Conservation (phyloP, 2,888 invertebrate genomes). For the Perithous albicinctus region DNA sequence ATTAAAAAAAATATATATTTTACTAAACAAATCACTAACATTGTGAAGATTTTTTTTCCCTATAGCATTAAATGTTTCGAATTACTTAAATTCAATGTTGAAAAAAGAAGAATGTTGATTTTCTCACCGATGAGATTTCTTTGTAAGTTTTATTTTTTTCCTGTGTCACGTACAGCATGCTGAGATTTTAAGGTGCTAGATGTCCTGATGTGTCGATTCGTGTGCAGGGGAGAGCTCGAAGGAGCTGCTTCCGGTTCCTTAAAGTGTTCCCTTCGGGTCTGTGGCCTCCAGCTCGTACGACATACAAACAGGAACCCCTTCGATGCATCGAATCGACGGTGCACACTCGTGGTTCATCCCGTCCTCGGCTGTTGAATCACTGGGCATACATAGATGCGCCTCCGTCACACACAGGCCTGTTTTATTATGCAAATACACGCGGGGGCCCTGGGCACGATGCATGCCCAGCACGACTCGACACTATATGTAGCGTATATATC, state of each 20-base stretch:
- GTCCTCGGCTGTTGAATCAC: constrained; percentile 65
- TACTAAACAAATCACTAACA: no score
- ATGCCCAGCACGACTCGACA: constrained; percentile 64
- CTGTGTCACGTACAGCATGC: not conserved
- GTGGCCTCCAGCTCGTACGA: constrained; percentile 25
- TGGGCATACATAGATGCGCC: constrained; percentile 50
- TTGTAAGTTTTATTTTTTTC: not conserved
- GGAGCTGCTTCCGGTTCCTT: constrained; percentile 62
- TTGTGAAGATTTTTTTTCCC: no score
- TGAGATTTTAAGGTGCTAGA: constrained; percentile 3
- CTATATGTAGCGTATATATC: constrained; percentile 42
- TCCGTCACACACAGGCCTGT: constrained; percentile 73
- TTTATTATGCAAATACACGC: constrained; percentile 81
- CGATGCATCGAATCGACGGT: constrained; percentile 51
- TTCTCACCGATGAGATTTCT: not conserved
- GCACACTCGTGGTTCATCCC: constrained; percentile 66
- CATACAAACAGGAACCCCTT: constrained; percentile 23
- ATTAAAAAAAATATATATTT: no score
- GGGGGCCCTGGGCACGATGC: constrained; percentile 66
- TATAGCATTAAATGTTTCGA: no score
- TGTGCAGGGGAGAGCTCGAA: constrained; percentile 30
- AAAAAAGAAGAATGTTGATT: no score
- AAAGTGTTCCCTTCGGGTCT: constrained; percentile 40
- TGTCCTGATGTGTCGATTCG: constrained; percentile 40
- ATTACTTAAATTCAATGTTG: no score